A percentile compares a stretch with the other conserved stretches of the same genome.
Conservation (phyloP, 2,113 vertebrate species). For the Corynorhinus townsendii region DNA sequence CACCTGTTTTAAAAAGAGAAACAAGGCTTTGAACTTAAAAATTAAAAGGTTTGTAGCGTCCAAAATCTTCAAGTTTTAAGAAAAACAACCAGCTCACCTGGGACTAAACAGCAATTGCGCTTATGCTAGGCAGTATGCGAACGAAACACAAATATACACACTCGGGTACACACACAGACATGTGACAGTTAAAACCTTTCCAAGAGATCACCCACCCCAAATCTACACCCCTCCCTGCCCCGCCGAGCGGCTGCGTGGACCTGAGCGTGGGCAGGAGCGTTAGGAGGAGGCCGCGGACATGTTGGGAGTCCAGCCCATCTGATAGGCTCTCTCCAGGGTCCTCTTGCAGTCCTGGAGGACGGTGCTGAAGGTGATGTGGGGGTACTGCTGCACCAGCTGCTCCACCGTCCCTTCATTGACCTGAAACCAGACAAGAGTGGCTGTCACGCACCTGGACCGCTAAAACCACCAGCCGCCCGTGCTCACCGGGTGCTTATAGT, state of each 20-base stretch:
- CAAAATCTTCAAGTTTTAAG: conserved; percentile 34
- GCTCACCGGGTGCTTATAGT: accelerated
- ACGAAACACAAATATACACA: conserved; percentile 49
- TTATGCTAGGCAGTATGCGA: conserved; percentile 52
- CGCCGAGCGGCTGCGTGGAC: conserved; percentile 50
- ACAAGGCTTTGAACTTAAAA: conserved; percentile 49
- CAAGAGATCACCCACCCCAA: conserved; percentile 37
- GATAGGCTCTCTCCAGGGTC: conserved; percentile 97
- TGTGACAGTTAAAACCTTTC: conserved; percentile 40
- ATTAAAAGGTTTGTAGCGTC: conserved; percentile 20
- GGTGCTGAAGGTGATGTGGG: conserved; percentile 98
- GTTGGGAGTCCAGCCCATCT: conserved; percentile 99
- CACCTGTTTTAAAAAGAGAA: not conserved
- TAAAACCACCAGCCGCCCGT: accelerated
- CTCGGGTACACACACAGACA: not conserved
- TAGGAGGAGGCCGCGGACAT: conserved; percentile 91
- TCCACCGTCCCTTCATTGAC: conserved; percentile 97
- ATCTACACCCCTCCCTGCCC: conserved; percentile 63
- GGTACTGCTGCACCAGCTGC: conserved; percentile 95
- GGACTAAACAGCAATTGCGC: conserved; percentile 35
- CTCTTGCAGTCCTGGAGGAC: conserved; percentile 99
- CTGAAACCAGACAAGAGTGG: conserved; percentile 79
- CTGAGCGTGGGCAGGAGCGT: conserved; percentile 40
- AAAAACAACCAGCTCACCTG: conserved; percentile 48
- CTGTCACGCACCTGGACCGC: not conserved